Evolutionary conservation across 2,797 vertebrate genomes (phyloP), one percentile per base, ranked within the genome.

Genomic region (Silurus aristotelis): DNA sequence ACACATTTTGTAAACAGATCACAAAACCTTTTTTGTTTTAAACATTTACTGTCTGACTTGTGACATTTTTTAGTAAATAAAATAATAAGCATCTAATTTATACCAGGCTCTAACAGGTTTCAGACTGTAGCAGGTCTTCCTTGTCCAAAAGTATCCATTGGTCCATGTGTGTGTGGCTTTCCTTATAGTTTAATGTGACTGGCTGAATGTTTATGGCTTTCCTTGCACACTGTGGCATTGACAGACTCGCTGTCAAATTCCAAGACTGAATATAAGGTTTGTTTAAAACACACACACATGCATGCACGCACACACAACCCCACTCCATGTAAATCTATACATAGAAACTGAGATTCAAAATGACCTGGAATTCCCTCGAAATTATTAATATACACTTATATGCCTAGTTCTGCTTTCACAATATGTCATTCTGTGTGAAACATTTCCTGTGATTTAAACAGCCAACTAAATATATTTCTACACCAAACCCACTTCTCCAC

Each of bases 121-220:
- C 38, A 38, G 38, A 38, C 4, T 68, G 71, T 61, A 61, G 77
- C 12, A 58, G 46, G 87, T 87, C 79, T 86, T 84, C 43, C 64
- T 70, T 73, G 31, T 85, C 43, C 6, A n/a, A 78, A 68, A 77
- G 82, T 64, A 46, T 77, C 12, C 8, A 31, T 79, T 19, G 79
- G 64, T 84, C 63, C 22, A 6, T 68, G 13, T 46, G 64, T 66
- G 81, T 63, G 80, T 83, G 46, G n/a, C n/a, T 27, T 75, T 46
- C 27, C 46, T 64, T 25, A 52, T 10, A 31, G 31, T 64, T 25
- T 52, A 80, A 52, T 83, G 82, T 88, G 85, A 38, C 38, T 87
- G 88, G 89, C 85, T 89, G 85, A 85, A 87, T 89, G 90, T 88
- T 87, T 91, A 88, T 87, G 91, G 88, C 87, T 88, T 88, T 81